phyloP scores from a whole-genome alignment of 2,113 vertebrate species.

The Megaleporinus macrocephalus region DNA sequence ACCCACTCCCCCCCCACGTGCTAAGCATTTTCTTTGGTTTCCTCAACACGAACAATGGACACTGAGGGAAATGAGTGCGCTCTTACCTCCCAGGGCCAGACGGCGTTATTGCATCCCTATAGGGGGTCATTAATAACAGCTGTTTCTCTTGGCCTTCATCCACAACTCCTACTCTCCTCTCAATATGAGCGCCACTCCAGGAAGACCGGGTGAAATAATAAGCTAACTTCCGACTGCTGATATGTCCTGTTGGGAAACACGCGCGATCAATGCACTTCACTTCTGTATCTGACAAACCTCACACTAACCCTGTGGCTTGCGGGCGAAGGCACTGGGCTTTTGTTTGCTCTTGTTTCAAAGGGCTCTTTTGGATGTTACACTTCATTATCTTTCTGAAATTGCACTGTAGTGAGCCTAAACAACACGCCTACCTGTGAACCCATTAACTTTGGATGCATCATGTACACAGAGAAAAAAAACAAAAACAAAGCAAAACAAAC shows the following conservation, averaged over 20 bases:
- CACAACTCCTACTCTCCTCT: not conserved
- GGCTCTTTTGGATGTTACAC: not conserved
- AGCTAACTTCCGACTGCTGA: not conserved
- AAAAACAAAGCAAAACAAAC: no score
- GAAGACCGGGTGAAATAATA: not conserved
- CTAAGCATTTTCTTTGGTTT: constrained; percentile 28
- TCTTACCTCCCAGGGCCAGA: not conserved
- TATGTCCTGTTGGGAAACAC: constrained; percentile 8
- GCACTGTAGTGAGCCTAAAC: not conserved
- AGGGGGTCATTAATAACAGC: constrained; percentile 49
- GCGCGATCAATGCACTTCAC: not conserved
- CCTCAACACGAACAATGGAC: constrained; percentile 34
- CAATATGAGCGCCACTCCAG: not conserved
- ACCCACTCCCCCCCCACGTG: constrained; percentile 6
- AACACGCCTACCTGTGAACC: not conserved
- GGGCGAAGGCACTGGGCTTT: not conserved
- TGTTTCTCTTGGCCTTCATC: constrained; percentile 40
- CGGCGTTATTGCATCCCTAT: constrained; percentile 12
- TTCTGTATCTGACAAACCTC: not conserved
- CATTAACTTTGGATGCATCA: not conserved
- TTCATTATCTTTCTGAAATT: not conserved
- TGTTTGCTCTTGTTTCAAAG: constrained; percentile 9
- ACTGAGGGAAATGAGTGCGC: constrained; percentile 15
- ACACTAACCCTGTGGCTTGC: not conserved
- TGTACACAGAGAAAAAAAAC: not conserved